Conservation (phyloP, 2,888 invertebrate genomes). For the Mantis religiosa region DNA sequence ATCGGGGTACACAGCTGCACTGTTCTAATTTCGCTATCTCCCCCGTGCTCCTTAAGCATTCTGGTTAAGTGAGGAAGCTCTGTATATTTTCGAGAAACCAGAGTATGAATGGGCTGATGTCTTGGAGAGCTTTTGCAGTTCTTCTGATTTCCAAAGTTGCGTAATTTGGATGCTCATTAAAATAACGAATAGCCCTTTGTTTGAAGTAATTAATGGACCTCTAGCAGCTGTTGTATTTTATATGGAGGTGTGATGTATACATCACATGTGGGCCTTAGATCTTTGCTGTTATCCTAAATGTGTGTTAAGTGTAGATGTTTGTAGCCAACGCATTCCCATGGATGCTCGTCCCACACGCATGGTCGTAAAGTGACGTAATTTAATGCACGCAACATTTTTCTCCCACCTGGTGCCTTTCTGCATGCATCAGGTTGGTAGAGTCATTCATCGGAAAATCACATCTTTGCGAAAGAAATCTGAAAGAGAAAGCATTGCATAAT, state of each 20-base stretch:
- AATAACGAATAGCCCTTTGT: not conserved
- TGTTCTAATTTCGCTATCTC: too few relatives aligned
- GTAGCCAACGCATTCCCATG: not conserved
- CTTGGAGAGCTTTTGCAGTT: too few relatives aligned
- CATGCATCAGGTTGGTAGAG: not conserved
- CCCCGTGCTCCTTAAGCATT: too few relatives aligned
- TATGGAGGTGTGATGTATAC: not conserved
- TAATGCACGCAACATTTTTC: not conserved
- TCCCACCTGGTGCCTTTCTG: not conserved
- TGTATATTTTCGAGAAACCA: too few relatives aligned
- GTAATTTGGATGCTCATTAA: not conserved
- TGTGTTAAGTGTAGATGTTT: not conserved
- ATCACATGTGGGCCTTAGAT: not conserved
- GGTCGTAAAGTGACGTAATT: not conserved
- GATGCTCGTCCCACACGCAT: not conserved
- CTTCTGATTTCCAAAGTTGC: too few relatives aligned
- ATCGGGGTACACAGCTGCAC: too few relatives aligned
- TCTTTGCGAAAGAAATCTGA: not conserved
- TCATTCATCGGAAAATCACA: not conserved
- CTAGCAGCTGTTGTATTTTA: not conserved
- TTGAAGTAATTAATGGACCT: not conserved
- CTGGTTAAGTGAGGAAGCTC: too few relatives aligned
- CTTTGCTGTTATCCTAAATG: not conserved
- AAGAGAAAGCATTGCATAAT: not conserved
- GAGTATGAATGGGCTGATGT: too few relatives aligned